Percentiles rank a stretch among this genome's conserved stretches.
phyloP scores from a whole-genome alignment of 2,888 invertebrate genomes.

The Mayetiola destructor region DNA sequence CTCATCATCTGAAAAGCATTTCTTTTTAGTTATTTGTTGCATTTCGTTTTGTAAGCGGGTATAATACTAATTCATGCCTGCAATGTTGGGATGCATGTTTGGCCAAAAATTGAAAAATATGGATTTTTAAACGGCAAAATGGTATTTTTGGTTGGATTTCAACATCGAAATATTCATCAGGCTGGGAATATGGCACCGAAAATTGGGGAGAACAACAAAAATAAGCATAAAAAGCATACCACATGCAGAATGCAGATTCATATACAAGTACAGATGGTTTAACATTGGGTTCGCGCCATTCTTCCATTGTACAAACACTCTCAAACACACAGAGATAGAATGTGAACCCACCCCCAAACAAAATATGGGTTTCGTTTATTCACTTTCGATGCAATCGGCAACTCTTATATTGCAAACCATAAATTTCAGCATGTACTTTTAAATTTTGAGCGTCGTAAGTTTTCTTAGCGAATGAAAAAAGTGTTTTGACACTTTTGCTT shows the following conservation, averaged over 20 bases:
- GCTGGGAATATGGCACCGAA: not conserved
- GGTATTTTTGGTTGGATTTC: not conserved
- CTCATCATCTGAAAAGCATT: too few relatives aligned
- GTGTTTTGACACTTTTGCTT: conserved; percentile 12
- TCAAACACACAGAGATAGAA: too few relatives aligned
- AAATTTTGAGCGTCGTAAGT: not conserved
- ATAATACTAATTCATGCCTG: too few relatives aligned
- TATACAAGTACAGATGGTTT: not conserved
- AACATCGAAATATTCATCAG: not conserved
- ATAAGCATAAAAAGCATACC: too few relatives aligned
- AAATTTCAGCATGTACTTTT: conserved; percentile 8
- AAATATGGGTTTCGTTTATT: not conserved
- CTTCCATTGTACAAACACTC: not conserved
- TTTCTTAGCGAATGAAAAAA: not conserved
- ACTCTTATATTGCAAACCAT: conserved; percentile 10
- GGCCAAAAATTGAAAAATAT: not conserved
- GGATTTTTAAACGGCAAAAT: conserved; percentile 10
- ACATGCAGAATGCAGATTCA: too few relatives aligned
- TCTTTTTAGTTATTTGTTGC: too few relatives aligned
- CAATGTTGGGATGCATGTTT: not conserved
- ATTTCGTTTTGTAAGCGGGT: too few relatives aligned
- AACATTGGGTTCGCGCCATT: not conserved
- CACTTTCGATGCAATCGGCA: not conserved
- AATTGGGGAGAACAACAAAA: too few relatives aligned
- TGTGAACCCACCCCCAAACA: not conserved